A percentile compares a stretch with the other conserved stretches of the same genome.
Evolutionary conservation across 2,113 vertebrate genomes (phyloP).

Genomic region (Tetrax tetrax): DNA sequence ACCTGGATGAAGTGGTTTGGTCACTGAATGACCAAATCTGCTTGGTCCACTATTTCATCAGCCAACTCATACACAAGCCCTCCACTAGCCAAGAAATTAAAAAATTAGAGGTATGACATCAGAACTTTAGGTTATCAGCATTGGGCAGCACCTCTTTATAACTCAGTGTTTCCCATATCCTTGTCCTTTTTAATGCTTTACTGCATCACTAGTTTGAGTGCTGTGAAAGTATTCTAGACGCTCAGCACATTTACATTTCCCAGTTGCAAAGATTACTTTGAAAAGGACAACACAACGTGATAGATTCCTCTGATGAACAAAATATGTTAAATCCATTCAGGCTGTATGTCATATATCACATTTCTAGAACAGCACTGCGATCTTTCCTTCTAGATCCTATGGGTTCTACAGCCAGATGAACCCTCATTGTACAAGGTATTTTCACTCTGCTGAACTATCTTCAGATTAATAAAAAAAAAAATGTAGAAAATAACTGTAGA

Average conservation of each 20-base stretch:
- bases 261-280: not conserved
- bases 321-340: not conserved
- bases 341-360: not conserved
- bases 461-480: not conserved
- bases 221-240: not conserved
- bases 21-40: not conserved
- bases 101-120: not conserved
- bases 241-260: not conserved
- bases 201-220: not conserved
- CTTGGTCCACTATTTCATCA: not conserved
- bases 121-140: not conserved
- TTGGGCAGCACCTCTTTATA: not conserved
- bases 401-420: not conserved
- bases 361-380: not conserved
- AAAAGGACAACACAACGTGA: not conserved
- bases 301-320: fast-evolving
- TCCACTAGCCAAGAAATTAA: not conserved
- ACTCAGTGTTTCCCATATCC: not conserved
- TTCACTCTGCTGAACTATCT: not conserved
- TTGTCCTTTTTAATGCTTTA: not conserved
- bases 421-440: not conserved
- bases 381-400: not conserved
- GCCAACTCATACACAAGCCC: not conserved
- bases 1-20: not conserved
- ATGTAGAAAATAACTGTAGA: not conserved